phyloP scores from a whole-genome alignment of 1,140 invertebrate species.

The Myzus persicae region DNA sequence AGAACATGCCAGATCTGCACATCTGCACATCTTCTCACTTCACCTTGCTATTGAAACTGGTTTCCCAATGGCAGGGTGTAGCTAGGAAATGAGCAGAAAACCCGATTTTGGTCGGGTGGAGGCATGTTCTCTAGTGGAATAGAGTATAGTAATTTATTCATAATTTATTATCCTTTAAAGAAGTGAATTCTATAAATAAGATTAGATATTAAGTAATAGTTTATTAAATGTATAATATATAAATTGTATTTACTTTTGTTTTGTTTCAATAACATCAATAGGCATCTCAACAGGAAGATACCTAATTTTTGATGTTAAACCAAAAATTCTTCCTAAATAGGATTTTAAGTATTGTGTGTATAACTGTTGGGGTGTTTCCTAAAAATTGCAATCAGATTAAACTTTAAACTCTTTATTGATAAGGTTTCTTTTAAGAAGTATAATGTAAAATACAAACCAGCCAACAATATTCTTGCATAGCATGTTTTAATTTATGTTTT shows the following conservation, averaged over 20 bases:
- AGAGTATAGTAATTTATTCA: not conserved
- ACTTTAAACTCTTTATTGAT: not conserved
- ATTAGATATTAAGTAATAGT: not conserved
- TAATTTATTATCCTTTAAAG: not conserved
- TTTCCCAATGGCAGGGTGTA: too few relatives aligned
- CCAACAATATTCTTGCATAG: conserved; percentile 79
- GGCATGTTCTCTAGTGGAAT: too few relatives aligned
- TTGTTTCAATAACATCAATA: not conserved
- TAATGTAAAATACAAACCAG: conserved; percentile 64
- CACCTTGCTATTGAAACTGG: too few relatives aligned
- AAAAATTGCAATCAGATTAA: conserved; percentile 9
- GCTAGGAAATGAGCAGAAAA: too few relatives aligned
- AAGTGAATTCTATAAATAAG: not conserved
- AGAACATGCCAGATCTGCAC: too few relatives aligned
- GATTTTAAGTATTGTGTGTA: conserved; percentile 50
- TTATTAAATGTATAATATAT: not conserved
- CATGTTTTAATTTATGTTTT: conserved; percentile 79
- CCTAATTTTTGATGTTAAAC: conserved; percentile 45
- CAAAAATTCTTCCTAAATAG: conserved; percentile 51
- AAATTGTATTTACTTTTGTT: conserved; percentile 33
- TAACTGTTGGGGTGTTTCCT: conserved; percentile 53
- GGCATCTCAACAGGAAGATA: conserved; percentile 50
- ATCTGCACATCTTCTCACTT: too few relatives aligned
- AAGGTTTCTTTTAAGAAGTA: not conserved
- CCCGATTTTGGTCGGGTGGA: too few relatives aligned